phyloP scores from a whole-genome alignment of 2,888 invertebrate species.

The Eulithis prunata region DNA sequence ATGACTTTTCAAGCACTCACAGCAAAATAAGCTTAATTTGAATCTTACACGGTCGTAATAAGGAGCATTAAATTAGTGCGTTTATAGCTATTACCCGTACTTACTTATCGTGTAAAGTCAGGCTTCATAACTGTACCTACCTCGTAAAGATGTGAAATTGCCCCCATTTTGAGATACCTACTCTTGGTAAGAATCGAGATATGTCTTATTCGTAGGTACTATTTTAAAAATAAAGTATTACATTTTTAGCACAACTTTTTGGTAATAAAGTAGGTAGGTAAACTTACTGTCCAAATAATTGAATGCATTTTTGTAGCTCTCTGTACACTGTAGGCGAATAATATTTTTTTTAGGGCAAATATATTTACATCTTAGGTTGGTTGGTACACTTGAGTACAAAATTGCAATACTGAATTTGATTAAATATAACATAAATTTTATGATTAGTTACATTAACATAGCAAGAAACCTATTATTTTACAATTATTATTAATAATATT shows the following conservation, averaged over 20 bases:
- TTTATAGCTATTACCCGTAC: constrained; percentile 23
- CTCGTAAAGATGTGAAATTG: constrained; percentile 24
- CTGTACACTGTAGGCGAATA: too few species aligned
- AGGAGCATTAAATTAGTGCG: constrained; percentile 7
- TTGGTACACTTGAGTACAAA: too few species aligned
- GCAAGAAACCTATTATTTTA: too few species aligned
- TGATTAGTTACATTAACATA: too few species aligned
- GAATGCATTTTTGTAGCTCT: too few species aligned
- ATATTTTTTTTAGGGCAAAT: too few species aligned
- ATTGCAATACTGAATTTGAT: too few species aligned
- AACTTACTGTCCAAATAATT: too few species aligned
- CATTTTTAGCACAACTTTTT: neutral
- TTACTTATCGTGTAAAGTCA: constrained; percentile 25
- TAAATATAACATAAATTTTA: too few species aligned
- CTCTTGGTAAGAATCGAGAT: constrained; percentile 10
- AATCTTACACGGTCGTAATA: constrained; percentile 15
- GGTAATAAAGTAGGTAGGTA: neutral
- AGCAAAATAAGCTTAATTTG: constrained; percentile 10
- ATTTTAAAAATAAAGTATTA: too few species aligned
- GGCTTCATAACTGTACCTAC: constrained; percentile 20
- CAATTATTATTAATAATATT: too few species aligned
- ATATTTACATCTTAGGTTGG: too few species aligned
- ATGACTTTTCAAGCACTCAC: constrained; percentile 3
- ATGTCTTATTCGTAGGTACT: neutral
- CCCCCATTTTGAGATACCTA: constrained; percentile 14